Base-by-base conservation (phyloP, 2,113 vertebrate species). In the Chionis minor region DNA sequence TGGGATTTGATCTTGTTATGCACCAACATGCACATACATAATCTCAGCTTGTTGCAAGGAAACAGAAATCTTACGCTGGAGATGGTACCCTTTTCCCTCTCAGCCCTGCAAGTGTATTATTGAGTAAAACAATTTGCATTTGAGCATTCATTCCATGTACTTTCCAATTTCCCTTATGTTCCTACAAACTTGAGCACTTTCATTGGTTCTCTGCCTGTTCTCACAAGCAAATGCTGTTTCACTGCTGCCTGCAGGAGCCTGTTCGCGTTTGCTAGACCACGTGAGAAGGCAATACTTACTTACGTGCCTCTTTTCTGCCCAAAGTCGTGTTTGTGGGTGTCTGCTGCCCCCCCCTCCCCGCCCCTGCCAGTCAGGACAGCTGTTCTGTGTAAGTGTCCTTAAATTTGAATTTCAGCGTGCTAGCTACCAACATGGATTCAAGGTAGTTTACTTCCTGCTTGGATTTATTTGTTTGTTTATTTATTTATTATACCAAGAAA, bases 211-310 rank as follows among this genome's bases (percentile, higher is more conserved):
- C 42, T 44, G 45, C 51, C 10, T 59, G n/a, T 58, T 83, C 54
- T n/a, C n/a, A 23, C 0, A 16, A 47, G 65, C 44, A 49, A 9
- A 40, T 14, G 22, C 75, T 49, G 24, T 44, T 79, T 58, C 56
- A 12, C 22, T 62, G 75, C 75, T 77, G 0, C 35, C 20, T 63
- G 45, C 80, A 44, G 83, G 32, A 61, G 42, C 30, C 66, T 28
- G 56, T 17, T 33, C 27, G 21, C 23, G 1, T 56, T 73, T 47
- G 15, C 51, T 12, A 7, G 18, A 3, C 0, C 1, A 3, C n/a
- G 16, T 3, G 52, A 54, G 87, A 51, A 77, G 49, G 47, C 24
- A 30, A 18, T 4, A 6, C 33, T 15, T 4, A 6, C 33, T 15
- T 2, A 32, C n/a, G n/a, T 79, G 72, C 59, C 59, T 75, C 58